Evolutionary conservation across 1,140 invertebrate species (phyloP).

Genomic region (Cylas formicarius): DNA sequence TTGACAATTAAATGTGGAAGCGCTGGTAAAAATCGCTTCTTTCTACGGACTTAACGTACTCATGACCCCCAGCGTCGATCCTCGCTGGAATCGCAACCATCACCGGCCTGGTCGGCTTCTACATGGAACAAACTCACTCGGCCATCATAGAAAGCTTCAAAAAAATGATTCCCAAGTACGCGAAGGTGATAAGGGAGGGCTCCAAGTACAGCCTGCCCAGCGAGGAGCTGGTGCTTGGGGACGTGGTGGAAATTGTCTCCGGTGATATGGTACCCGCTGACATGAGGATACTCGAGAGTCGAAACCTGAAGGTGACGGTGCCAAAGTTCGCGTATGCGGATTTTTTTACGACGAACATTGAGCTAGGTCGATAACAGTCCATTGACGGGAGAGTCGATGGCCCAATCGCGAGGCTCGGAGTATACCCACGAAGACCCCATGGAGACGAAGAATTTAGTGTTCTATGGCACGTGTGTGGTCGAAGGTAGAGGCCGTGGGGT

Average conservation of each 20-base stretch:
- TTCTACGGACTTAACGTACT: too few relatives aligned
- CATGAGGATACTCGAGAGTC: slow-evolving; percentile 57
- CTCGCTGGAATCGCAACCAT: slow-evolving; percentile 62
- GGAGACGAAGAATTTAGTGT: slow-evolving; percentile 67
- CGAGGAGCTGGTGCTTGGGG: slow-evolving; percentile 61
- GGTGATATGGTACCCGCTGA: slow-evolving; percentile 68
- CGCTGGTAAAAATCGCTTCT: too few relatives aligned
- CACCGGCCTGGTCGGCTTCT: slow-evolving; percentile 50
- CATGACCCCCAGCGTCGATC: slow-evolving; percentile 12
- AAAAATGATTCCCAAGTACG: slow-evolving; percentile 52
- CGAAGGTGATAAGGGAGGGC: slow-evolving; percentile 59
- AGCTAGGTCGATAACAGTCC: slow-evolving; percentile 53
- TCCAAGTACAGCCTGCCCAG: slow-evolving; percentile 51
- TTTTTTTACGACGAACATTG: too few relatives aligned
- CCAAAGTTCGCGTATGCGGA: too few relatives aligned
- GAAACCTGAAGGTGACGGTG: slow-evolving; percentile 40
- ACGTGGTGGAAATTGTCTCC: slow-evolving; percentile 62
- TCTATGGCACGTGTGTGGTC: slow-evolving; percentile 69
- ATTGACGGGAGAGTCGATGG: slow-evolving; percentile 71
- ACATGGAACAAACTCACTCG: slow-evolving; percentile 57
- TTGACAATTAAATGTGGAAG: too few relatives aligned
- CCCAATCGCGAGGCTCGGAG: slow-evolving; percentile 51
- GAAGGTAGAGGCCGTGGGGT: slow-evolving; percentile 67
- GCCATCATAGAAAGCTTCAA: slow-evolving; percentile 61
- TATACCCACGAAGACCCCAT: slow-evolving; percentile 59